Base-by-base conservation (phyloP, 2,797 vertebrate genomes). In the Tenualosa ilisha region DNA sequence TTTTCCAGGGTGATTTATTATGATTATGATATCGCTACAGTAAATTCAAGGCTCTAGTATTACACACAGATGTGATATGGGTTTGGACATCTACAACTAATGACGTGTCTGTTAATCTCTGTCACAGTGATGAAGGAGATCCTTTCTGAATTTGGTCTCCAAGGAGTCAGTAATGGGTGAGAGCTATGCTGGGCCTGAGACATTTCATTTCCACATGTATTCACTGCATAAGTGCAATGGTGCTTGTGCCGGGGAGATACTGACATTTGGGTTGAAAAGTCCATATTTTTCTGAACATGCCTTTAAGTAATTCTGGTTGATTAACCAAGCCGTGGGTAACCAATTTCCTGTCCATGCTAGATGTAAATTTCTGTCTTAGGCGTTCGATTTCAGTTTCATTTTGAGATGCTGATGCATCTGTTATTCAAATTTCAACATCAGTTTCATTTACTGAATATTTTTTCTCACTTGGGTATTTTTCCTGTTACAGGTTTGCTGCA, bases 101-200 rank as follows among this genome's bases (percentile, higher is more conserved):
- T 81, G 49, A 37, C 12, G 40, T 24, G 12, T 6, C 24, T 79
- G 37, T 79, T 79, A 46, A 79, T 79, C 72, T 46, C 40, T 79
- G 72, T 22, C 63, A 17, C 88, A 95, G 91, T 96, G 86, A 96
- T 93, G 92, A 97, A 96, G 89, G 94, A 95, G 89, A 95, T 96
- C 89, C 83, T 96, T 83, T 95, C 91, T 11, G 94, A 96, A 89
- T 94, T 95, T 88, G 93, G 94, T 89, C 95, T 97, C 68, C 94
- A 95, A 88, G 95, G 92, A 87, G 86, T 94, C 91, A 94, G 93
- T 61, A 95, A 95, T 90, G 94, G 95, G 94, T 96, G 89, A 83
- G 87, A 86, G 59, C 83, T 81, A 87, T 82, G 85, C 26, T 68
- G 31, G 79, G 53, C 61, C 46, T 79, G n/a, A 84, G 85, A 50